Percentiles rank a stretch among this genome's conserved stretches.
Conservation (phyloP, 2,797 vertebrate genomes). For the Rostrhamus sociabilis region DNA sequence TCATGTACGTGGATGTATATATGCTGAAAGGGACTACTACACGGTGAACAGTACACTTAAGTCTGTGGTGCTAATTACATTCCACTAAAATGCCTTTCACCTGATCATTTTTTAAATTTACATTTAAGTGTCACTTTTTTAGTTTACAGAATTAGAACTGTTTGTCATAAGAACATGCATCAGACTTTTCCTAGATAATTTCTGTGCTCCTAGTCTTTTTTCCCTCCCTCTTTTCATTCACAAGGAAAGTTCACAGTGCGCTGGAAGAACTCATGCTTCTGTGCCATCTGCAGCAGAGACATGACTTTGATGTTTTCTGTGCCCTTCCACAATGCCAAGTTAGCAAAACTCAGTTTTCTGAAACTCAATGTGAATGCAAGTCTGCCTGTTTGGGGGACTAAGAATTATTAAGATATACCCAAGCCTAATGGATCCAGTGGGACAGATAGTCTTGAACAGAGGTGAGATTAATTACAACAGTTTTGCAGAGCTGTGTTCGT, state of each 20-base stretch:
- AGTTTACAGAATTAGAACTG: background rate
- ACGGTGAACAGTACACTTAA: background rate
- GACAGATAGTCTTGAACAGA: background rate
- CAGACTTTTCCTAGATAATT: background rate
- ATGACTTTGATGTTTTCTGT: background rate
- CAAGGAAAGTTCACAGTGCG: background rate
- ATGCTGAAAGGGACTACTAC: background rate
- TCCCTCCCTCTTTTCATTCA: background rate
- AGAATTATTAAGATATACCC: background rate
- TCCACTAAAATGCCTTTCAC: slow-evolving; percentile 7
- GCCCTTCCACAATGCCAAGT: background rate
- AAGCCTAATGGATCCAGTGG: background rate
- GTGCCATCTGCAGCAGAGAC: background rate
- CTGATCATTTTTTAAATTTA: background rate
- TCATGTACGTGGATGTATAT: background rate
- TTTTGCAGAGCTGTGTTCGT: background rate
- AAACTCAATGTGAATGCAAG: background rate
- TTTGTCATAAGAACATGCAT: background rate
- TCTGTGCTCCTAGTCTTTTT: background rate
- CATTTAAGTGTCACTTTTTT: background rate
- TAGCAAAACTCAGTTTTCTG: background rate
- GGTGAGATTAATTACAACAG: background rate
- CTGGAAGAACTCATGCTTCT: background rate
- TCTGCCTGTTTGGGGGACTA: background rate
- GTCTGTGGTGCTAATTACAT: background rate